Evolutionary conservation across 2,888 invertebrate genomes (phyloP).

Genomic region (Cryptocephalus primarius): DNA sequence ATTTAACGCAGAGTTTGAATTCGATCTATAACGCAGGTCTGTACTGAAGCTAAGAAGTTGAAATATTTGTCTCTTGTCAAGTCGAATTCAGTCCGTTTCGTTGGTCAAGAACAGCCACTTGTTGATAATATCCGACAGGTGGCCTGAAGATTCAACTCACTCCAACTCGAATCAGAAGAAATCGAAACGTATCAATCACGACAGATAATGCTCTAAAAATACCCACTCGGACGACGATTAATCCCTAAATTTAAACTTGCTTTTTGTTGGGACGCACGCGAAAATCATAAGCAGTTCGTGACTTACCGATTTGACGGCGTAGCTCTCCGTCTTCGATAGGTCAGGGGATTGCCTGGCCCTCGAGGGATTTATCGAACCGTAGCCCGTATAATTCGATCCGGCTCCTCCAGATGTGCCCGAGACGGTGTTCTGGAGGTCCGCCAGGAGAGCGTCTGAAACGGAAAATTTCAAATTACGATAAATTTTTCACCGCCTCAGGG

Average conservation of each 20-base stretch:
- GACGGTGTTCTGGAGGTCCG: slow-evolving; percentile 92
- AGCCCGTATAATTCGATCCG: slow-evolving; percentile 47
- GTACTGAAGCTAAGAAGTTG: no score
- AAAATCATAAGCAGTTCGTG: neutral
- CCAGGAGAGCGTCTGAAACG: slow-evolving; percentile 84
- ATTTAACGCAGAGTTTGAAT: no score
- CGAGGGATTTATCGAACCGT: slow-evolving; percentile 60
- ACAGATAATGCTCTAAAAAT: no score
- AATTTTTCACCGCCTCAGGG: neutral
- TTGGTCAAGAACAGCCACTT: slow-evolving; percentile 3
- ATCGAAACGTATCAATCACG: no score
- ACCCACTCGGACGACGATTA: neutral
- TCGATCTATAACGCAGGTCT: no score
- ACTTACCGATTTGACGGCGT: slow-evolving; percentile 29
- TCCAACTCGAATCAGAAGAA: no score
- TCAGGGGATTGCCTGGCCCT: slow-evolving; percentile 33
- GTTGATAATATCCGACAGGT: slow-evolving; percentile 10
- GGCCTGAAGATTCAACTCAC: neutral
- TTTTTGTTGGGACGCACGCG: neutral
- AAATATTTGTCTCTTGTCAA: no score
- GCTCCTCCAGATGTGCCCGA: slow-evolving; percentile 41
- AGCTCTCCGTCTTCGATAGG: slow-evolving; percentile 25
- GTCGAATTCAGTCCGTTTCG: no score
- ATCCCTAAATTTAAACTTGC: neutral
- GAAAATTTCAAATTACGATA: slow-evolving; percentile 7